Base-by-base conservation (phyloP, 2,888 invertebrate genomes). In the Andrena bicolor region DNA sequence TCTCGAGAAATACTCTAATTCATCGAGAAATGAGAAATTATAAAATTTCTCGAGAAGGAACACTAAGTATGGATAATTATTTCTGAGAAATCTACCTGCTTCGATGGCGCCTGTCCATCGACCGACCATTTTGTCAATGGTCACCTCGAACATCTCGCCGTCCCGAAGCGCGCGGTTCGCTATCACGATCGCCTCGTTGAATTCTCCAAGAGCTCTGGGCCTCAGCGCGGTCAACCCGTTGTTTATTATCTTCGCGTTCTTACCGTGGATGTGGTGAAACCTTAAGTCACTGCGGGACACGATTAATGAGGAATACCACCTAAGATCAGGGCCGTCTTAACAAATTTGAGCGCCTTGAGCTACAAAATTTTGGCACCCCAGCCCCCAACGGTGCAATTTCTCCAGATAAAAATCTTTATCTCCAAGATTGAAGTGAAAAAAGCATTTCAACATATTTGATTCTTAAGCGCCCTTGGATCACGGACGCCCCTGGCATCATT, bases 91-190 rank as follows among this genome's bases (percentile, higher is more conserved):
- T 35, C 26, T 91, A 96, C 97, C 97, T 82, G 97, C 97, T 95
- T 98, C 98, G 72, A 99, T 96, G 82, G 98, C 98, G 5, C 99
- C 98, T 13, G 97, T 97, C 99, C 98, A 99, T 83, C 98, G 96
- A 88, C 98, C 98, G 20, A 98, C 98, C 96, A 98, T 97, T 90
- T 96, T 97, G 92, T 99, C 98, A 65, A 99, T 96, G 65, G 96
- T 95, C 30, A 99, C 96, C 94, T 99, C 98, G 93, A 99, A 99
- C 94, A 99, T 96, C 94, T 99, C 99, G 64, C 98, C 97, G 90
- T 98, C 98, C 26, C 97, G 95, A 65, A 99, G 94, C 0, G 98
- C 97, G 71, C 99, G 95, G 92, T 97, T 98, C 79, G 98, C 98
- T 93, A 99, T 97, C 2, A 99, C 97, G 84, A 99, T 98, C 0